Percentiles rank a stretch among this genome's conserved stretches.
phyloP scores from a whole-genome alignment of 2,797 vertebrate genomes.

The Thaleichthys pacificus region DNA sequence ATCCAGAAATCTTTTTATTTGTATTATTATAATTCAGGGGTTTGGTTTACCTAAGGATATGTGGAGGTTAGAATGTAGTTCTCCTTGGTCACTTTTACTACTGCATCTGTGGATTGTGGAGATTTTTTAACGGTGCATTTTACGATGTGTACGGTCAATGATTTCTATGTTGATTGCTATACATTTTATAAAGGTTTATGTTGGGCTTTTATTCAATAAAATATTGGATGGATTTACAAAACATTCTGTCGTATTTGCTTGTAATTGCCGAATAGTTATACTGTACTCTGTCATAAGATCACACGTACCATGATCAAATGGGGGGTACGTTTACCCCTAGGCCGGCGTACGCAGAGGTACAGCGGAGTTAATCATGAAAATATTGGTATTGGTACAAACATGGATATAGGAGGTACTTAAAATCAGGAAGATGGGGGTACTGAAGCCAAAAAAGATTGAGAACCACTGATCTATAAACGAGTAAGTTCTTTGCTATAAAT shows the following conservation, averaged over 20 bases:
- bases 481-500: too few species aligned
- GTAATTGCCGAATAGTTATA: neutral
- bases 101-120: neutral
- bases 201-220: slow-evolving; percentile 82
- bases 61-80: slow-evolving; percentile 9
- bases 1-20: slow-evolving; percentile 42
- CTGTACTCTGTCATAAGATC: neutral
- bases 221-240: slow-evolving; percentile 70
- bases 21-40: slow-evolving; percentile 42
- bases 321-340: too few species aligned
- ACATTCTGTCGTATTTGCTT: neutral
- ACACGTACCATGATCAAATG: neutral
- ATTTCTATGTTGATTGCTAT: slow-evolving; percentile 71
- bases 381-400: too few species aligned
- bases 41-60: slow-evolving; percentile 43
- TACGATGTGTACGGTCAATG: slow-evolving; percentile 56
- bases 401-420: too few species aligned
- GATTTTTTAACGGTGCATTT: slow-evolving; percentile 69
- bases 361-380: too few species aligned
- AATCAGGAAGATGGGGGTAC: too few species aligned
- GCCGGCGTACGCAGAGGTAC: too few species aligned
- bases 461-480: too few species aligned
- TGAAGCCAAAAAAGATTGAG: too few species aligned
- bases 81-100: neutral
- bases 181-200: slow-evolving; percentile 74